Conservation (phyloP, 64 coral and sea anemone species). For the Montipora cactus region DNA sequence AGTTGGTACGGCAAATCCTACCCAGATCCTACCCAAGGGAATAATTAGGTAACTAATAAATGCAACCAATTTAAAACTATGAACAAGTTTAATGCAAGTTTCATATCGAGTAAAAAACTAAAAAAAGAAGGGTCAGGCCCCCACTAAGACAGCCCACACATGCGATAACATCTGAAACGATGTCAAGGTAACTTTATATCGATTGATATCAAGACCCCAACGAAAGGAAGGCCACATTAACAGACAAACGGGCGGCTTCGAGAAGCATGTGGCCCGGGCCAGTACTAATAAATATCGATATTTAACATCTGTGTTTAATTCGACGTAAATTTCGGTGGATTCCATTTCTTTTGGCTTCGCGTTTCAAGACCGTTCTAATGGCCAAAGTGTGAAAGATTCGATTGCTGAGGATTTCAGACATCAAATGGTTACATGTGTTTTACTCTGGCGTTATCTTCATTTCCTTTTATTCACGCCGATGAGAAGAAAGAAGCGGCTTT, state of each 20-base stretch:
- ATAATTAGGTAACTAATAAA: not conserved
- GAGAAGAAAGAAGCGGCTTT: no score
- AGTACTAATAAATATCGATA: conserved; percentile 30
- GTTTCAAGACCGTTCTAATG: not conserved
- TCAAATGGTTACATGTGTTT: conserved; percentile 17
- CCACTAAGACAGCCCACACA: conserved; percentile 29
- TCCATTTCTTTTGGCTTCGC: not conserved
- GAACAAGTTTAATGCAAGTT: conserved; percentile 13
- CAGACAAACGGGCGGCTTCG: conserved; percentile 50
- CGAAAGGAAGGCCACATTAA: conserved; percentile 41
- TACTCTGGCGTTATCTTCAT: not conserved
- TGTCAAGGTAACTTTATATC: conserved; percentile 53
- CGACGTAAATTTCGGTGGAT: no score
- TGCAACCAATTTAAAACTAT: not conserved
- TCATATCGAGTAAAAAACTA: not conserved
- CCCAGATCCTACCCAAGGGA: not conserved
- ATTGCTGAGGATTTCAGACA: not conserved
- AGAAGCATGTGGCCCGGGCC: conserved; percentile 15
- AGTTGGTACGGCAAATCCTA: not conserved
- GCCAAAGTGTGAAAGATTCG: not conserved
- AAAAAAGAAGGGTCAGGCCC: not conserved
- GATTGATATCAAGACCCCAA: conserved; percentile 34
- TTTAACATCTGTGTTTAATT: conserved; percentile 30
- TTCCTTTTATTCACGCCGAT: not conserved
- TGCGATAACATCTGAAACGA: conserved; percentile 44